Conservation (phyloP, 2,888 invertebrate genomes). For the Acrobeloides nanus region DNA sequence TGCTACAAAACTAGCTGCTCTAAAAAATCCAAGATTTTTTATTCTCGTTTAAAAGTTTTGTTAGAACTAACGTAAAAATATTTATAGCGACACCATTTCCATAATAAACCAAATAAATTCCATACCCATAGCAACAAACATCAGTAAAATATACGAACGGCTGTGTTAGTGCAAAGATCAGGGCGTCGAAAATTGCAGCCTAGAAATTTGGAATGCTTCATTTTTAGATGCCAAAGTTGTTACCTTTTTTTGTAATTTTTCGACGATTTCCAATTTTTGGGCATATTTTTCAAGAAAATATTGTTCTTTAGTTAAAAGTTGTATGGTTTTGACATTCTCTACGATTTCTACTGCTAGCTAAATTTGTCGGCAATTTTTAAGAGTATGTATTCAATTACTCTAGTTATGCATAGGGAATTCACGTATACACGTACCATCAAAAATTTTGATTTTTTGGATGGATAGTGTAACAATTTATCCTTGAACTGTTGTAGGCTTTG, state of each 20-base stretch:
- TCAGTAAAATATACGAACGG: constrained; percentile 16
- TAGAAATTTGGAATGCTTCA: constrained; percentile 3
- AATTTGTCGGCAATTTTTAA: too few species aligned
- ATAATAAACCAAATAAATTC: constrained; percentile 15
- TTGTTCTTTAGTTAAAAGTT: constrained; percentile 54
- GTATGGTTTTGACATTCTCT: constrained; percentile 56
- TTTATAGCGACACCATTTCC: constrained; percentile 3
- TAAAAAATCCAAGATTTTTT: neutral
- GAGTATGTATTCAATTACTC: too few species aligned
- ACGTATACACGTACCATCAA: too few species aligned
- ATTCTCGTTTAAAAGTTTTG: neutral
- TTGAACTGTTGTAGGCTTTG: too few species aligned
- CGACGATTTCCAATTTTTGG: constrained; percentile 1
- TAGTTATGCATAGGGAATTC: too few species aligned
- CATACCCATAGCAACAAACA: constrained; percentile 11
- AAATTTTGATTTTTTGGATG: too few species aligned
- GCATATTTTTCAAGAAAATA: constrained; percentile 44
- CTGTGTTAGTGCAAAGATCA: constrained; percentile 18
- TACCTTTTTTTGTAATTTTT: constrained; percentile 6
- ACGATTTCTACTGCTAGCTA: constrained; percentile 56
- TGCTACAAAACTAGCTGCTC: constrained; percentile 14
- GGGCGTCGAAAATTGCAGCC: constrained; percentile 10
- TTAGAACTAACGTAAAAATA: too few species aligned
- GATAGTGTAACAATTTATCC: too few species aligned
- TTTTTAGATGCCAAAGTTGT: too few species aligned